Conservation (phyloP, 2,888 invertebrate genomes). For the Cephus nigrinus region DNA sequence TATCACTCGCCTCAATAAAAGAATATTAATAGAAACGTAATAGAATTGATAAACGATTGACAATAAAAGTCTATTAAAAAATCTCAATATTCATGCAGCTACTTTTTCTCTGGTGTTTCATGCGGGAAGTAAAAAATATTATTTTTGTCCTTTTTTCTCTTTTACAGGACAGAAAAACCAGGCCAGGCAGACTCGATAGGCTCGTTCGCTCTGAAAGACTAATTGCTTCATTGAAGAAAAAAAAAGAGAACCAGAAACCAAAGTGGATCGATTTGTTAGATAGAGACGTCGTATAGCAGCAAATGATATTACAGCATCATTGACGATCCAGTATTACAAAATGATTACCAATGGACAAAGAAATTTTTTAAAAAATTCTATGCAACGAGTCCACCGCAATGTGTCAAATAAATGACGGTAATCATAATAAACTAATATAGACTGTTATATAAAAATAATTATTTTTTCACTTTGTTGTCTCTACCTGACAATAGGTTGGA, state of each 20-base stretch:
- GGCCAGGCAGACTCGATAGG: background rate
- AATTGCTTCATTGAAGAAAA: background rate
- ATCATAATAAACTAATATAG: too few relatives aligned
- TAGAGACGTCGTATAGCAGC: background rate
- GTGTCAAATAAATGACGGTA: background rate
- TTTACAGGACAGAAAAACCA: background rate
- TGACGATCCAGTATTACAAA: background rate
- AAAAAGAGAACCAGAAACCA: background rate
- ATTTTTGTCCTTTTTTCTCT: background rate
- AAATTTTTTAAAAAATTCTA: background rate
- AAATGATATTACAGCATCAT: background rate
- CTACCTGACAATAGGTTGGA: conserved; percentile 84
- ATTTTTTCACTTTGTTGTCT: background rate
- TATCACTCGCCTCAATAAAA: background rate
- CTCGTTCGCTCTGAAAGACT: background rate
- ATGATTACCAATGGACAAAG: background rate
- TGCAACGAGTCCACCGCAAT: too few relatives aligned
- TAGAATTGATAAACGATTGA: background rate
- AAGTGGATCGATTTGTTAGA: background rate
- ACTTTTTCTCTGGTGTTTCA: background rate
- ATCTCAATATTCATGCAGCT: background rate
- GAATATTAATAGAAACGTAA: background rate
- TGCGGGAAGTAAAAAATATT: background rate
- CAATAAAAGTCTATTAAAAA: background rate
- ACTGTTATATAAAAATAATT: background rate